Conservation (phyloP, 2,113 vertebrate species). For the Solenodon paradoxus region DNA sequence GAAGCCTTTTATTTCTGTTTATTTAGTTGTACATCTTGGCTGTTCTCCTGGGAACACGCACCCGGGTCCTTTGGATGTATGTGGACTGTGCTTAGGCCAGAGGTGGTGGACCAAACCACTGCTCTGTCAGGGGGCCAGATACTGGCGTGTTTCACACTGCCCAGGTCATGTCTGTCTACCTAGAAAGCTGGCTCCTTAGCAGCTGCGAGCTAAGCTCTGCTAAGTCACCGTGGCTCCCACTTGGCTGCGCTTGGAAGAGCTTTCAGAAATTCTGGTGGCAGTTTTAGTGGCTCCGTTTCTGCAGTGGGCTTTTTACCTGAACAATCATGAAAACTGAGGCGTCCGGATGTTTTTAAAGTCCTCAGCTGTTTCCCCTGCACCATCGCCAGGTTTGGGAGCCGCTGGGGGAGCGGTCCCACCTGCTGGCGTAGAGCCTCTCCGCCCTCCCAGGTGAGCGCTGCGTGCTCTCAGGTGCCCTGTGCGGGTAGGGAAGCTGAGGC, state of each 20-base stretch:
- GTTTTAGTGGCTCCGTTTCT: not conserved
- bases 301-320: not conserved
- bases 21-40: not conserved
- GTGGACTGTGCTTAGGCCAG: too few species aligned
- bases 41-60: too few species aligned
- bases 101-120: too few species aligned
- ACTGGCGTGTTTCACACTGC: too few species aligned
- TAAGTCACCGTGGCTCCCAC: not conserved
- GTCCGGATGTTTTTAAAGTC: not conserved
- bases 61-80: too few species aligned
- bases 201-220: too few species aligned
- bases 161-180: too few species aligned
- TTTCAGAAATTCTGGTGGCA: not conserved
- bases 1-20: not conserved
- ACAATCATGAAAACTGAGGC: not conserved
- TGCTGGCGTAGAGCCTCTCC: fast-evolving
- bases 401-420: not conserved
- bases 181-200: too few species aligned
- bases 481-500: not conserved
- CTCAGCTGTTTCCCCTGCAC: not conserved
- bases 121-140: too few species aligned
- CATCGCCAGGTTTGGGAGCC: not conserved
- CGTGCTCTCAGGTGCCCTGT: not conserved
- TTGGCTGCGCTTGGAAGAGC: not conserved
- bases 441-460: not conserved